Evolutionary conservation across 2,888 invertebrate genomes (phyloP), one percentile per base, ranked within the genome.

Genomic region (Drepanosiphum platanoidis): DNA sequence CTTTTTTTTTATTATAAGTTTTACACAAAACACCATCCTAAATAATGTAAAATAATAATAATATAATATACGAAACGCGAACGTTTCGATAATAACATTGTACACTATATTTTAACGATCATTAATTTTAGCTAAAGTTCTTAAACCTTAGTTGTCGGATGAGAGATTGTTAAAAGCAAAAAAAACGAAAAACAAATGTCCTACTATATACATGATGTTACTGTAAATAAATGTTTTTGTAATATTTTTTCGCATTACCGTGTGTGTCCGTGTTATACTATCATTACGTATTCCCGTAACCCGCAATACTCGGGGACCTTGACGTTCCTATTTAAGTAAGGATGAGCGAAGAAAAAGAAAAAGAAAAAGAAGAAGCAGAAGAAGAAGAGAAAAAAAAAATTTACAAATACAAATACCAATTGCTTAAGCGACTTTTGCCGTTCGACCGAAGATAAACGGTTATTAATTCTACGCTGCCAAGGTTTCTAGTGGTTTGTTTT

Each of bases 51-150:
- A n/a, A n/a, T n/a, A n/a, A n/a, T n/a, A n/a, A n/a, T n/a, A n/a
- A 58, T 75, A 34, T 58, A 58, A 58, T 22, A 22, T 52, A 18
- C 22, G 52, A 52, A 52, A 52, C 68, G 32, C 68, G 7, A 34
- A 15, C 18, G 30, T 68, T 68, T 68, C 7, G 22, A 78, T 61
- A 27, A 61, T 61, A 27, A 61, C 22, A 61, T 78, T 22, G 75
- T 75, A 30, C 34, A 58, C n/a, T 58, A 75, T 75, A n/a, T n/a
- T n/a, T 74, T 52, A 74, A 78, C 13, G 18, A 78, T 30, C 8
- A 32, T 78, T 39, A 64, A 78, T 78, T 78, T 64, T 78, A 78
- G 77, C 61, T 78, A 64, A 78, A 78, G 64, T 78, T 64, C 77
- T 78, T n/a, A 58, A 39, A n/a, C n/a, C 30, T 30, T 66, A 66